Base-by-base conservation (phyloP, 2,797 vertebrate species). In the Coilia nasus region DNA sequence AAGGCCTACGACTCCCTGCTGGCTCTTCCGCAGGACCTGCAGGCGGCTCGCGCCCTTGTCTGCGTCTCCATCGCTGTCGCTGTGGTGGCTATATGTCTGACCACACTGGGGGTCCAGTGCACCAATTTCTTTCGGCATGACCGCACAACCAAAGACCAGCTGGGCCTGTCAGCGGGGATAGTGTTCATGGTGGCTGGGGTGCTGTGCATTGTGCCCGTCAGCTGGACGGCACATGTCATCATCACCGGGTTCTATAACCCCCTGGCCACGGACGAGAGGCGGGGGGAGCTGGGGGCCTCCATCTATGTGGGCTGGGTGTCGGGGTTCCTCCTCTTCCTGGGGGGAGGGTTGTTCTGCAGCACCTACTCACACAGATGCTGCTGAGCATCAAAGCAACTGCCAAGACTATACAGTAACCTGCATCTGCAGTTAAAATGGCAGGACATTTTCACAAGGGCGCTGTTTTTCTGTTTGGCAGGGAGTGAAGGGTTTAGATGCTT, bases 281-380 rank as follows among this genome's bases (percentile, higher is more conserved):
- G 86, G 71, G 95, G 95, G 2, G 95, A 96, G 86, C 90, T 96
- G 0, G 96, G 95, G 21, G 94, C 95, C 0, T 94, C 94, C 78
- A 92, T 96, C 62, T 96, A 96, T 82, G 90, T 96, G 56, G 96
- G 95, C 85, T 96, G 95, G 94, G 88, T 84, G 0, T 92, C 95
- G 14, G 95, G 95, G 54, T 91, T 88, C 5, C 90, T 96, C 84
- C 94, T 94, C 0, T 6, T 96, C 83, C 90, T 95, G 11, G 95
- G 96, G 64, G 95, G 95, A 83, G 93, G 90, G 17, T 60, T 95
- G 41, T 83, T 96, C 83, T 93, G 94, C 56, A 87, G 91, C 87
- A 92, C 92, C 25, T 94, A 92, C 87, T 91, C 90, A 21, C 94
- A 91, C 88, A 89, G 90, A 87, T 94, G 92, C 90, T 94, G 90